Percentiles rank a stretch among this genome's conserved stretches.
Evolutionary conservation across 2,888 invertebrate genomes (phyloP).

Genomic region (Atrina japonica): DNA sequence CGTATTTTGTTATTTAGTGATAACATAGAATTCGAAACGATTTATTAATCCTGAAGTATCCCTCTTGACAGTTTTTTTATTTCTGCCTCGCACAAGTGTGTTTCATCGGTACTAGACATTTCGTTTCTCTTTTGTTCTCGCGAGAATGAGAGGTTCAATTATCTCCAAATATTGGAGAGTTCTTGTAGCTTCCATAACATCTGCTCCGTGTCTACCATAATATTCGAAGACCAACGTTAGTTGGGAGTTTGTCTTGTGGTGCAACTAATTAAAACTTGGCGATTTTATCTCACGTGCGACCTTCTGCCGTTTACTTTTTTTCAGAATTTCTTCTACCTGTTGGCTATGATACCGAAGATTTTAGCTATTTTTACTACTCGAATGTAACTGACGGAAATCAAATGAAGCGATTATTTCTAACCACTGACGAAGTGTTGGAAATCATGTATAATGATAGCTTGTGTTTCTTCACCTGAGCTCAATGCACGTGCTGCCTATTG

Average conservation of each 20-base stretch:
- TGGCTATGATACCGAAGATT: too few relatives aligned
- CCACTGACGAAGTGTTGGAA: neutral
- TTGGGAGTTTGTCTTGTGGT: constrained; percentile 7
- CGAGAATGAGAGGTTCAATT: constrained; percentile 11
- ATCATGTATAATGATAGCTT: constrained; percentile 5
- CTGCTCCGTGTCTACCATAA: constrained; percentile 7
- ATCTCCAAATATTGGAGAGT: constrained; percentile 4
- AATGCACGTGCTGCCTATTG: neutral
- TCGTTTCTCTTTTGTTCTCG: constrained; percentile 8
- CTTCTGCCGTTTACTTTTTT: too few relatives aligned
- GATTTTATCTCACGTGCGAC: constrained; percentile 13
- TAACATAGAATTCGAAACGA: too few relatives aligned
- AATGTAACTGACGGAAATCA: too few relatives aligned
- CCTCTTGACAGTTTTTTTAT: too few relatives aligned
- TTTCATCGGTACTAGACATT: neutral
- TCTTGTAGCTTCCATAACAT: neutral
- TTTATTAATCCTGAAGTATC: too few relatives aligned
- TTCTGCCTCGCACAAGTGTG: neutral
- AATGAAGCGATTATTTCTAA: neutral
- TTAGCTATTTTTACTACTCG: too few relatives aligned
- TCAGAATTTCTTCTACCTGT: too few relatives aligned
- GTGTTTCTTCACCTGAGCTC: neutral
- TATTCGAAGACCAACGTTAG: neutral
- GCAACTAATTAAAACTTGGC: constrained; percentile 20
- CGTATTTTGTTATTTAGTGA: too few relatives aligned